Evolutionary conservation across 2,113 vertebrate species (phyloP).

Genomic region (Notarius quadriscutis): DNA sequence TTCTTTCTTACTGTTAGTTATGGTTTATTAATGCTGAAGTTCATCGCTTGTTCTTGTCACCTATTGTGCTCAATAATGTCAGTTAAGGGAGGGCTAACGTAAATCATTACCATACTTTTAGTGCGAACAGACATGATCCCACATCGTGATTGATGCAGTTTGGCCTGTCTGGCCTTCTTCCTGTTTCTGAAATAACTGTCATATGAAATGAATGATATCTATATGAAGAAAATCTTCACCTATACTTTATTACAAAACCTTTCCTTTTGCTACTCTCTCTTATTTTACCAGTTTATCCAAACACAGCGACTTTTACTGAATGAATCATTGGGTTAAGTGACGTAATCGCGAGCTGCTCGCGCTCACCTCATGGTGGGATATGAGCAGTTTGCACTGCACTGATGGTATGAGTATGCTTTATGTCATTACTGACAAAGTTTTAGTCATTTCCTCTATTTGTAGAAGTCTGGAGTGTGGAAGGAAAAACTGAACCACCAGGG

Average conservation of each 20-base stretch:
- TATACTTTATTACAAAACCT: not conserved
- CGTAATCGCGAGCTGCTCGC: not conserved
- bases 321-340: not conserved
- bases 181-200: not conserved
- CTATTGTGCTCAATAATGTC: not conserved
- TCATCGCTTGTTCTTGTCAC: not conserved
- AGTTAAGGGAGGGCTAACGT: not conserved
- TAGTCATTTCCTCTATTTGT: not conserved
- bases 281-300: not conserved
- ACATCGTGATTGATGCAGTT: not conserved
- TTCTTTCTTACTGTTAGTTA: not conserved
- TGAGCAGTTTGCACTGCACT: not conserved
- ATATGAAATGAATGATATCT: not conserved
- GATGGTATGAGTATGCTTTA: not conserved
- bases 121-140: not conserved
- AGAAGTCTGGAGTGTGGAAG: not conserved
- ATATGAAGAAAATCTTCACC: not conserved
- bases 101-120: not conserved
- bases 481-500: not conserved
- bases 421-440: conserved; percentile 13
- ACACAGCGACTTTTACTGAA: not conserved
- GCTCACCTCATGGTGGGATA: not conserved
- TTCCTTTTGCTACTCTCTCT: not conserved
- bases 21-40: not conserved
- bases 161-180: not conserved